These are phyloP conservation scores for Drosophila kurseongensis DNA, from an alignment of 1,140 invertebrate genomes.

Conservation along the genomic window DNA sequence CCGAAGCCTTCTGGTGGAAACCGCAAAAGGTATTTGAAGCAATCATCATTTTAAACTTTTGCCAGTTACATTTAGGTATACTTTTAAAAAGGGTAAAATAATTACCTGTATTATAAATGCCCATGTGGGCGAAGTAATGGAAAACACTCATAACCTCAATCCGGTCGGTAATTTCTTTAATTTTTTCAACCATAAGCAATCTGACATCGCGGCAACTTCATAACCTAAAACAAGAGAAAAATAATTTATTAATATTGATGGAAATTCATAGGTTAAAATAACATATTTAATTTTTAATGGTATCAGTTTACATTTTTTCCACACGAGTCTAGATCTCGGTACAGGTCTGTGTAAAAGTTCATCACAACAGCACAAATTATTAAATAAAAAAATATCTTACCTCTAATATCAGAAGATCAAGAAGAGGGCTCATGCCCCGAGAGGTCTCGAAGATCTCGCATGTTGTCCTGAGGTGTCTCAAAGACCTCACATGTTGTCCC, in stretches of 20 bases:
- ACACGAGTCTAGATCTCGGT: constrained; percentile 58
- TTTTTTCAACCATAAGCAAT: background rate
- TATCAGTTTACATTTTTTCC: constrained; percentile 62
- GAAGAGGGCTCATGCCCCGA: background rate
- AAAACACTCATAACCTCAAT: constrained; percentile 48
- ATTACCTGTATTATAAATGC: constrained; percentile 20
- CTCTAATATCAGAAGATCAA: background rate
- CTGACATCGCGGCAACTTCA: background rate
- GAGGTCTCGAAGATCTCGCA: background rate
- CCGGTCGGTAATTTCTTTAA: background rate
- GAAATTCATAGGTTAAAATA: background rate
- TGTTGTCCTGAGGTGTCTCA: constrained; percentile 3
- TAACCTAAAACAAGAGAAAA: constrained; percentile 7
- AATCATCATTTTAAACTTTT: constrained; percentile 68
- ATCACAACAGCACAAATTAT: constrained; percentile 32
- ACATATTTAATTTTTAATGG: background rate
- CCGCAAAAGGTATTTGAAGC: constrained; percentile 87
- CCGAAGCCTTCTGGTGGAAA: constrained; percentile 87
- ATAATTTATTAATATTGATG: background rate
- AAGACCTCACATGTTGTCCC: background rate
- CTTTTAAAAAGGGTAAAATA: background rate
- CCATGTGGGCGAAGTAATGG: background rate
- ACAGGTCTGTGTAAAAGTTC: constrained; percentile 75
- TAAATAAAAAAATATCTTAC: constrained; percentile 5
- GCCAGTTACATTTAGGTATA: background rate